Evolutionary conservation across 2,113 vertebrate species (phyloP).

Genomic region (Leucopternis melanops): DNA sequence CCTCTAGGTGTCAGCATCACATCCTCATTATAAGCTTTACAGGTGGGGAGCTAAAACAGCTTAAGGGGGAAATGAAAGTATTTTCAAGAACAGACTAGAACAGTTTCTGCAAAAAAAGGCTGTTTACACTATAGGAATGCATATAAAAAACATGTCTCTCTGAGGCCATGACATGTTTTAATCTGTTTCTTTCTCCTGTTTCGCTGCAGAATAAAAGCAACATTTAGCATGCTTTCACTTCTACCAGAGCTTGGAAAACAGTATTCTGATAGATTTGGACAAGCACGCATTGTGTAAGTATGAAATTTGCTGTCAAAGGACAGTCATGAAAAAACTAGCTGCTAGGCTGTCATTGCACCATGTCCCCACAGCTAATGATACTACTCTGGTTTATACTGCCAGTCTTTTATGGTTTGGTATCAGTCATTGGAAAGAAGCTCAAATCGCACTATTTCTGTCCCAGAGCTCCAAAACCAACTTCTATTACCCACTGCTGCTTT

Average conservation of each 20-base stretch:
- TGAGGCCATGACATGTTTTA: neutral
- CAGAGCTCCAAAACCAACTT: neutral
- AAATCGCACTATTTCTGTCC: neutral
- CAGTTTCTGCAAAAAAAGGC: neutral
- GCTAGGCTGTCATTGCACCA: neutral
- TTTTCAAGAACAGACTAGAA: neutral
- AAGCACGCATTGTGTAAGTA: neutral
- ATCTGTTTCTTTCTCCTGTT: neutral
- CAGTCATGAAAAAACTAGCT: neutral
- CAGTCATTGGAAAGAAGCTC: neutral
- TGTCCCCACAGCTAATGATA: neutral
- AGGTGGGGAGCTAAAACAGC: neutral
- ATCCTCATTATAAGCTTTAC: neutral
- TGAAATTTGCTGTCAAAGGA: neutral
- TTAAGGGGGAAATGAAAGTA: neutral
- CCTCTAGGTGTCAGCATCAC: neutral
- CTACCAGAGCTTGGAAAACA: neutral
- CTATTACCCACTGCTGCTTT: neutral
- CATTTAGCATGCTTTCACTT: neutral
- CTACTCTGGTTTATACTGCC: neutral
- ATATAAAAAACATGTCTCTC: neutral
- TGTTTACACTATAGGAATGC: neutral
- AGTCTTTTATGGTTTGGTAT: neutral
- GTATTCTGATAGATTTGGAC: neutral
- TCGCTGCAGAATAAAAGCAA: neutral